phyloP scores from a whole-genome alignment of 2,797 vertebrate species.

The Anguilla anguilla region DNA sequence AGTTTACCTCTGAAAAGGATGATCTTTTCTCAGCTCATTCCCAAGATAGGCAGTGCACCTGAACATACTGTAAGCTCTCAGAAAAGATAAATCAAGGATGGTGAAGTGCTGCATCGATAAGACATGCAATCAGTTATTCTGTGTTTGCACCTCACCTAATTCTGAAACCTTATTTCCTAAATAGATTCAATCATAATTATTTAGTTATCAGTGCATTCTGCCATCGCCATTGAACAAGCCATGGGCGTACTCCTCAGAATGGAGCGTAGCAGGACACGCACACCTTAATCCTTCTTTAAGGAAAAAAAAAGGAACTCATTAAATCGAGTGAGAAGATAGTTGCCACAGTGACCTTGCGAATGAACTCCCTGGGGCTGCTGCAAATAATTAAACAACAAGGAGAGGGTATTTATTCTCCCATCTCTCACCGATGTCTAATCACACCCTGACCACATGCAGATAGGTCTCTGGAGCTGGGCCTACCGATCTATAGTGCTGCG shows the following conservation, averaged over 20 bases:
- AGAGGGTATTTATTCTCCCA: slow-evolving; percentile 21
- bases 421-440: slow-evolving; percentile 23
- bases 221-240: not conserved
- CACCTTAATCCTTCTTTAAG: slow-evolving; percentile 1
- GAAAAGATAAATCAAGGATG: slow-evolving; percentile 66
- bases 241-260: not conserved
- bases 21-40: slow-evolving; percentile 57
- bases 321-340: slow-evolving; percentile 28
- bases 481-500: slow-evolving; percentile 54
- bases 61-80: slow-evolving; percentile 55
- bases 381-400: slow-evolving; percentile 29
- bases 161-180: not conserved
- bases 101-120: slow-evolving; percentile 64
- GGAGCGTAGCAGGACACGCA: not conserved
- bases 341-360: slow-evolving; percentile 24
- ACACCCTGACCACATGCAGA: slow-evolving; percentile 29
- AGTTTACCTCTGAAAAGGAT: slow-evolving; percentile 62
- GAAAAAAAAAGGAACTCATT: slow-evolving; percentile 16
- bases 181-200: not conserved
- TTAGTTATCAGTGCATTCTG: slow-evolving; percentile 3
- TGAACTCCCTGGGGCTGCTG: slow-evolving; percentile 15
- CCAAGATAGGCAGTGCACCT: slow-evolving; percentile 55
- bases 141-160: not conserved
- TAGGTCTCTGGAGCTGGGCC: slow-evolving; percentile 44
- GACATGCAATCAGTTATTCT: slow-evolving; percentile 54